These are phyloP conservation scores for Pardalotus punctatus DNA, from an alignment of 2,113 vertebrate species.

Conservation along the genomic window DNA sequence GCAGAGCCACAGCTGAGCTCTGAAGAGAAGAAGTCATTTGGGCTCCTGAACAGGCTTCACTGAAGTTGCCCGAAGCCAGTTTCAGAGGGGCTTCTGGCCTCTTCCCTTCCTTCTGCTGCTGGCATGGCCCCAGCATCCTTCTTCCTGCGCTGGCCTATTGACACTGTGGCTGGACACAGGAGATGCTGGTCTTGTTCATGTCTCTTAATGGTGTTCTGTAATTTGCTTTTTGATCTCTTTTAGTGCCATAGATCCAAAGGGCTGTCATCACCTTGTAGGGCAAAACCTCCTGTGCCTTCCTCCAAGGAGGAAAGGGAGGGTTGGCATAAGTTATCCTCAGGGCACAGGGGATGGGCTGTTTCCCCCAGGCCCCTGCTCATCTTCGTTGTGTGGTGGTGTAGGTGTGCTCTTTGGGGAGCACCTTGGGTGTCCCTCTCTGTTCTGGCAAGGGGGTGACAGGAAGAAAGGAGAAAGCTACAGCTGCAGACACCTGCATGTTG, in stretches of 20 bases:
- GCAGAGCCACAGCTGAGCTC: not conserved
- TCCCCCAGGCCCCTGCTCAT: fast-evolving
- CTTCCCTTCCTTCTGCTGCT: not conserved
- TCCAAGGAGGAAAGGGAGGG: not conserved
- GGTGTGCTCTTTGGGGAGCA: not conserved
- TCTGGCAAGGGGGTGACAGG: not conserved
- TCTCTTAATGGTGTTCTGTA: not conserved
- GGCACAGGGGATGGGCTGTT: not conserved
- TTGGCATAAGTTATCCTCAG: not conserved
- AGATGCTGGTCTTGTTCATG: not conserved
- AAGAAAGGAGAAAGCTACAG: not conserved
- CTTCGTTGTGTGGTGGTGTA: not conserved
- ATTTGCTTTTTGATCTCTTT: not conserved
- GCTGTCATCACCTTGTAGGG: not conserved
- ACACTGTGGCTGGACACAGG: not conserved
- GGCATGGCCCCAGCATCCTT: not conserved
- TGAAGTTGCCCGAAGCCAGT: fast-evolving
- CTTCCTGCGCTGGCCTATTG: not conserved
- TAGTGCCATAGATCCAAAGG: not conserved
- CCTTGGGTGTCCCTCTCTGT: not conserved
- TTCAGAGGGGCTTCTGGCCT: not conserved
- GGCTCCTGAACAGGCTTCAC: not conserved
- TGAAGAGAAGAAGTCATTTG: not conserved
- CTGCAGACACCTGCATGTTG: not conserved
- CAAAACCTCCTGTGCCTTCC: not conserved